phyloP scores from a whole-genome alignment of 1,140 invertebrate species.

The Bathynomus jamesi region DNA sequence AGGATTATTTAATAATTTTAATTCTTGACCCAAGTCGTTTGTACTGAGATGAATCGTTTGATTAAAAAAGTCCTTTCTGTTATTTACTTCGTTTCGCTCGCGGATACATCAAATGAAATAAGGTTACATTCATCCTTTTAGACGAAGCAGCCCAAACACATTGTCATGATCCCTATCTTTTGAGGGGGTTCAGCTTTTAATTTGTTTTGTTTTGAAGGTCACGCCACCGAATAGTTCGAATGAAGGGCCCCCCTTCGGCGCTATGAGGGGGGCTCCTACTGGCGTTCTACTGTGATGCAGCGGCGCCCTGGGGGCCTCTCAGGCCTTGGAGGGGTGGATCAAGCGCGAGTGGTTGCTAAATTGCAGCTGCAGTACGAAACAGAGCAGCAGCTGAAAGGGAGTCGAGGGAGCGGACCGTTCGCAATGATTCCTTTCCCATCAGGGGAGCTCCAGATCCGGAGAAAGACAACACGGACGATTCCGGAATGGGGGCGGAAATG shows the following conservation, averaged over 20 bases:
- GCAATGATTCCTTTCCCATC: conserved; percentile 3
- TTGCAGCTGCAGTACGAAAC: not conserved
- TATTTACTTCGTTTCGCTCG: no score
- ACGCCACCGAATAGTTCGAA: not conserved
- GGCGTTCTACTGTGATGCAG: not conserved
- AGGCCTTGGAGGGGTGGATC: not conserved
- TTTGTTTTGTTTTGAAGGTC: not conserved
- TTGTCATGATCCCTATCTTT: no score
- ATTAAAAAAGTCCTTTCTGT: no score
- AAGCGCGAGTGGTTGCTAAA: not conserved
- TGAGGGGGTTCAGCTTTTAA: no score
- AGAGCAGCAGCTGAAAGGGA: not conserved
- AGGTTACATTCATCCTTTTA: no score
- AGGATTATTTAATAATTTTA: no score
- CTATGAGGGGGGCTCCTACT: conserved; percentile 12
- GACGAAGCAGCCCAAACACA: no score
- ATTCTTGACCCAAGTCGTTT: no score
- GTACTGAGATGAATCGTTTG: no score
- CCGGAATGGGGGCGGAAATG: conserved; percentile 28
- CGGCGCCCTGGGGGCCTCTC: not conserved
- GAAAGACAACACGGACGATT: conserved; percentile 27
- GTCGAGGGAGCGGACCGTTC: not conserved
- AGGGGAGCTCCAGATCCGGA: no score
- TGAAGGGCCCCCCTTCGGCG: not conserved
- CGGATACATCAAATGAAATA: no score